phyloP scores from a whole-genome alignment of 2,888 invertebrate species.

The Lasioglossum malachurum region DNA sequence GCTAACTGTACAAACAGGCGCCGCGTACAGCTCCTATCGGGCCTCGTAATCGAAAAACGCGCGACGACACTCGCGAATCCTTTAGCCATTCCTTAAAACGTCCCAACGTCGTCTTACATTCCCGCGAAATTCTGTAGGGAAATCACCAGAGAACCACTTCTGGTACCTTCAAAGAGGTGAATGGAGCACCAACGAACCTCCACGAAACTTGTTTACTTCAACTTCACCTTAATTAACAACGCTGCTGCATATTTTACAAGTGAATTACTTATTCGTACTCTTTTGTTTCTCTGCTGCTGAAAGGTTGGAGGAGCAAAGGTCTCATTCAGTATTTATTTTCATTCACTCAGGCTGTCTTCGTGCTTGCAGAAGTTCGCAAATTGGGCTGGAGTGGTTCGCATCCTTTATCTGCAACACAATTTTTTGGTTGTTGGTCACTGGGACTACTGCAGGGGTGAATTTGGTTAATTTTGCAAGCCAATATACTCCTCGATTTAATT shows the following conservation, averaged over 20 bases:
- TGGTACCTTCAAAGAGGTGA: not conserved
- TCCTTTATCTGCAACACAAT: not conserved
- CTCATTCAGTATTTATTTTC: not conserved
- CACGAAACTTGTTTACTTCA: not conserved
- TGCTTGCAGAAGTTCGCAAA: not conserved
- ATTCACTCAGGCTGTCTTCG: not conserved
- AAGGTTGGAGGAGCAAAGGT: not conserved
- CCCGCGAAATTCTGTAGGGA: not conserved
- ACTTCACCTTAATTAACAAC: not conserved
- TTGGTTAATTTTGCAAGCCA: not conserved
- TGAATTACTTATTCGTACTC: not conserved
- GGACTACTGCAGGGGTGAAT: not conserved
- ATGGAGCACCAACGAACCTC: not conserved
- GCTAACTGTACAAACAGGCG: slow-evolving; percentile 42
- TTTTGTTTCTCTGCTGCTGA: not conserved
- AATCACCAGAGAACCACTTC: not conserved
- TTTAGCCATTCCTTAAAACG: not conserved
- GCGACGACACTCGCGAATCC: not conserved
- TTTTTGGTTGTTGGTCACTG: not conserved
- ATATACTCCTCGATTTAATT: no score
- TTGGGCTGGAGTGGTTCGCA: not conserved
- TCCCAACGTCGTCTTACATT: not conserved
- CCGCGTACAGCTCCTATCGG: not conserved
- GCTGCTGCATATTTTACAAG: not conserved
- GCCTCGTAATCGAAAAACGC: slow-evolving; percentile 9